phyloP scores from a whole-genome alignment of 2,888 invertebrate species.

The Ischnura elegans region DNA sequence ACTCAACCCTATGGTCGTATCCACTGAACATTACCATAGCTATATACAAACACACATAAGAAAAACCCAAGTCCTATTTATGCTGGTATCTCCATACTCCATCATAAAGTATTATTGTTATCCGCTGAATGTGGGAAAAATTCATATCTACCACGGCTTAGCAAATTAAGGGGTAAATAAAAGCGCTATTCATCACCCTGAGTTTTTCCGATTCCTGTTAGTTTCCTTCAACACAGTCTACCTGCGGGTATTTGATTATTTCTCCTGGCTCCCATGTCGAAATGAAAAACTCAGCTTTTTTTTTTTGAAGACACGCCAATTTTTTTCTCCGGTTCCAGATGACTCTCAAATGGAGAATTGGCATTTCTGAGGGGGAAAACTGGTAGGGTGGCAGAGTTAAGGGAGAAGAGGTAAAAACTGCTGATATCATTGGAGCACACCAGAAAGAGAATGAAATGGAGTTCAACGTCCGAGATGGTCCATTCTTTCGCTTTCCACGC shows the following conservation, averaged over 20 bases:
- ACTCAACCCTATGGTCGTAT: too few species aligned
- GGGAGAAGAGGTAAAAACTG: background rate
- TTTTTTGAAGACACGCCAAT: background rate
- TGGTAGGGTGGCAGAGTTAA: too few species aligned
- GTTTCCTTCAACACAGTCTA: background rate
- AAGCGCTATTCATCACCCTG: too few species aligned
- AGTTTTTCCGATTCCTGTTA: constrained; percentile 1
- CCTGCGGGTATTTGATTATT: background rate
- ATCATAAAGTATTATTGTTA: too few species aligned
- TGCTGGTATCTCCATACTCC: too few species aligned
- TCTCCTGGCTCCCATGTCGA: background rate
- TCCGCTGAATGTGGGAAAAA: too few species aligned
- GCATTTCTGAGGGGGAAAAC: background rate
- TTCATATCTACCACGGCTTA: too few species aligned
- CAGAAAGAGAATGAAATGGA: background rate
- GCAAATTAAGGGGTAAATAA: too few species aligned
- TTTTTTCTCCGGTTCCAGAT: background rate
- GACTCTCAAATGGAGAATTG: background rate
- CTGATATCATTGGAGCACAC: background rate
- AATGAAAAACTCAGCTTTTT: background rate
- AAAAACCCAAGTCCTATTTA: too few species aligned
- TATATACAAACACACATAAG: too few species aligned
- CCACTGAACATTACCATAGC: too few species aligned
- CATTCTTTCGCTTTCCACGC: background rate
- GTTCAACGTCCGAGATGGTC: background rate